Conservation (phyloP, 2,113 vertebrate genomes). For the Eretmochelys imbricata region DNA sequence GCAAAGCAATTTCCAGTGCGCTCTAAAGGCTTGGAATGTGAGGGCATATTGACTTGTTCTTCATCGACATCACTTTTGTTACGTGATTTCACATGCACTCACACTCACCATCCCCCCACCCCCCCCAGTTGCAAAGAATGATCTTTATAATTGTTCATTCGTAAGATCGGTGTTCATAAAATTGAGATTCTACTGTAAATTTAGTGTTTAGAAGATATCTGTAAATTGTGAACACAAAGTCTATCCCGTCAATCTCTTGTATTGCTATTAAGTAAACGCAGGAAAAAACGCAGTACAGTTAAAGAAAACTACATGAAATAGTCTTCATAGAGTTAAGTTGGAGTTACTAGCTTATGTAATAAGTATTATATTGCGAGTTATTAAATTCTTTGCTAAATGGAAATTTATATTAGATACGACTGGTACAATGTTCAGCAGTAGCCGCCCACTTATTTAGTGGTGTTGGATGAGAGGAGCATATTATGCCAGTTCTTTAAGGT, state of each 20-base stretch:
- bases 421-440: neutral
- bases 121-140: too few relatives aligned
- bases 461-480: neutral
- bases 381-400: neutral
- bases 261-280: neutral
- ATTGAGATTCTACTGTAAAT: neutral
- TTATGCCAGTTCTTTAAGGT: neutral
- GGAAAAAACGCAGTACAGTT: neutral
- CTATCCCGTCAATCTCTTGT: neutral
- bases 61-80: too few relatives aligned
- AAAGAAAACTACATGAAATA: neutral
- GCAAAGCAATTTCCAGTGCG: neutral
- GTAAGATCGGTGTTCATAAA: neutral
- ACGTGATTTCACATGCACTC: neutral
- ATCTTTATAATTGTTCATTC: too few relatives aligned
- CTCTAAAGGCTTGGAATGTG: neutral
- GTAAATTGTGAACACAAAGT: neutral
- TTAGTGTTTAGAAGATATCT: neutral
- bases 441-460: neutral
- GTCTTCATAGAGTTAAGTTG: neutral
- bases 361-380: neutral
- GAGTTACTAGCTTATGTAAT: neutral
- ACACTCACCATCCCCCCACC: too few relatives aligned
- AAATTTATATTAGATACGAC: neutral
- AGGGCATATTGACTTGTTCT: neutral